Conservation (phyloP, 30 jellyfish, hydroid and myxozoan genomes). For the Hydractinia symbiolongicarpus region DNA sequence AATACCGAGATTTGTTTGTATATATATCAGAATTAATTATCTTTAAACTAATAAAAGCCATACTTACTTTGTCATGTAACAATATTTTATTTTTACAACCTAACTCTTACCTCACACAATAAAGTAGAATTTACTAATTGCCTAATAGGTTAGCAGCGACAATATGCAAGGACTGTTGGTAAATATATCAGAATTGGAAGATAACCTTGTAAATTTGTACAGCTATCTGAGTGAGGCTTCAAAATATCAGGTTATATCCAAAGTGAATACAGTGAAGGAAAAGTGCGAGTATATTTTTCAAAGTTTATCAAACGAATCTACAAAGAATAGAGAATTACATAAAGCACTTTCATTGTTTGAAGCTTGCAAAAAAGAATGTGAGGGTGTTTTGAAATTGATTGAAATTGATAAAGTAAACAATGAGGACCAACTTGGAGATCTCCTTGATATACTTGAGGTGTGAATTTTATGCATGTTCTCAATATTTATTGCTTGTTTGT, state of each 20-base stretch:
- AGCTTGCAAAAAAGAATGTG: neutral
- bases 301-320: neutral
- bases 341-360: neutral
- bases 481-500: neutral
- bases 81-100: no score
- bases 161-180: neutral
- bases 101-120: no score
- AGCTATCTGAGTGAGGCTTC: slow-evolving; percentile 12
- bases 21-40: no score
- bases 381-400: neutral
- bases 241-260: neutral
- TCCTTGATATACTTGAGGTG: neutral
- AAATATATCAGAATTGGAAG: neutral
- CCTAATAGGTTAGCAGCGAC: no score
- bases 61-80: no score
- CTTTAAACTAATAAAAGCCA: no score
- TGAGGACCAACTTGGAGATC: neutral
- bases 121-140: no score
- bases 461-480: neutral
- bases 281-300: neutral
- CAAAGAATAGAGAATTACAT: neutral
- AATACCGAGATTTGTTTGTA: no score
- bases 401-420: neutral
- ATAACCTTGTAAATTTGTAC: neutral
- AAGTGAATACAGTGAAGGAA: neutral